Base-by-base conservation (phyloP, 2,888 invertebrate species). In the Gonocerus acuteangulatus region DNA sequence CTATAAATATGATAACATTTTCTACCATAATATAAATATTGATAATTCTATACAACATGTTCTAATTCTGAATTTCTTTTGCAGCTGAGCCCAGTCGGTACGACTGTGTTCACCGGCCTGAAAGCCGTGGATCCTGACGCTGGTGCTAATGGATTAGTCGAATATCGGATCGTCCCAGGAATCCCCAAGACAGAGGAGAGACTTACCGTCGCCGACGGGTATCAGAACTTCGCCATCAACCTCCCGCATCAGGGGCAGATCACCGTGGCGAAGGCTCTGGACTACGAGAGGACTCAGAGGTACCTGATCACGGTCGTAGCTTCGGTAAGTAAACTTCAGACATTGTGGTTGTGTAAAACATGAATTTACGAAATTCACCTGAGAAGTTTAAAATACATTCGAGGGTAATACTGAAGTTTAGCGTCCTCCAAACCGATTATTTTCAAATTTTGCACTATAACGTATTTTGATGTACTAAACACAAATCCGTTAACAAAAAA, bases 211-310 rank as follows among this genome's bases (percentile, higher is more conserved):
- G 84, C 82, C 66, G 91, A 92, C 74, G 92, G 91, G 18, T 89
- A 82, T 73, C 86, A 87, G 44, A 85, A 82, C 72, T 93, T 93
- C 76, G 81, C 86, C 65, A 91, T 93, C 74, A 87, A 88, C 66
- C 79, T 87, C 69, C 91, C 92, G 13, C 91, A 92, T 75, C 90
- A 90, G 75, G 92, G 93, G 65, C 86, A 87, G 73, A 86, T 94
- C 68, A 89, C 89, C 18, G 86, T 93, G 61, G 89, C 88, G 71
- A 83, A 86, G 70, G 88, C 85, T 51, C 77, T 93, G 73, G 93
- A 93, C 77, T 94, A 87, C 74, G 93, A 94, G 76, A 85, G 84
- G 73, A 88, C 86, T 57, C 87, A 89, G 76, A 80, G 87, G 72
- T 92, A 90, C 77, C 86, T 88, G 75, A 83, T 93, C 75, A 92